phyloP scores from a whole-genome alignment of 1,140 invertebrate genomes.

The Drosophila bifasciata region DNA sequence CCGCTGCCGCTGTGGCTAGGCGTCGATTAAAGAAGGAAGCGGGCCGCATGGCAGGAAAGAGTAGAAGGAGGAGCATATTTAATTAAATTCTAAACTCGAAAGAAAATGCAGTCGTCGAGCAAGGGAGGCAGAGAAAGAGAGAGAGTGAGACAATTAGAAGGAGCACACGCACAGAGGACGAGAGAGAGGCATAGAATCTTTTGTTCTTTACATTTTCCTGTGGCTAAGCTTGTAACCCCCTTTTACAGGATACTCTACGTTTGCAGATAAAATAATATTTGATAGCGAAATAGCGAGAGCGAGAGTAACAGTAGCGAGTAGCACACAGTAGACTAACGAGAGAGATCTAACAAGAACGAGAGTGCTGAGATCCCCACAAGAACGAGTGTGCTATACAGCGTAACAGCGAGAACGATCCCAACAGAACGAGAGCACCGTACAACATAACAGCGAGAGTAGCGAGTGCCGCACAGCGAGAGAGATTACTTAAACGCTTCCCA shows the following conservation, averaged over 20 bases:
- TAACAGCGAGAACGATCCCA: too few species aligned
- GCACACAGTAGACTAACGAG: too few species aligned
- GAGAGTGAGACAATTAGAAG: not conserved
- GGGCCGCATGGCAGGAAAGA: not conserved
- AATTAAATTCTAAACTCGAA: conserved; percentile 65
- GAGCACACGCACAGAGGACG: not conserved
- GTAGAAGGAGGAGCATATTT: conserved; percentile 37
- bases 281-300: not conserved
- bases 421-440: too few species aligned
- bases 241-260: too few species aligned
- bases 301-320: too few species aligned
- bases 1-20: conserved; percentile 38
- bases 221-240: too few species aligned
- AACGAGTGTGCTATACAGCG: too few species aligned
- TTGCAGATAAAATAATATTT: not conserved
- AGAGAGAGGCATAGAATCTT: conserved; percentile 19
- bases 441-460: too few species aligned
- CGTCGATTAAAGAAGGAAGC: conserved; percentile 51
- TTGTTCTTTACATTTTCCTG: conserved; percentile 27
- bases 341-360: too few species aligned
- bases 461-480: too few species aligned
- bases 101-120: conserved; percentile 36
- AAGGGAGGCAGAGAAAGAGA: not conserved
- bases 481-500: too few species aligned
- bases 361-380: too few species aligned